Evolutionary conservation across 2,888 invertebrate species (phyloP).

Genomic region (Panzeria rudis): DNA sequence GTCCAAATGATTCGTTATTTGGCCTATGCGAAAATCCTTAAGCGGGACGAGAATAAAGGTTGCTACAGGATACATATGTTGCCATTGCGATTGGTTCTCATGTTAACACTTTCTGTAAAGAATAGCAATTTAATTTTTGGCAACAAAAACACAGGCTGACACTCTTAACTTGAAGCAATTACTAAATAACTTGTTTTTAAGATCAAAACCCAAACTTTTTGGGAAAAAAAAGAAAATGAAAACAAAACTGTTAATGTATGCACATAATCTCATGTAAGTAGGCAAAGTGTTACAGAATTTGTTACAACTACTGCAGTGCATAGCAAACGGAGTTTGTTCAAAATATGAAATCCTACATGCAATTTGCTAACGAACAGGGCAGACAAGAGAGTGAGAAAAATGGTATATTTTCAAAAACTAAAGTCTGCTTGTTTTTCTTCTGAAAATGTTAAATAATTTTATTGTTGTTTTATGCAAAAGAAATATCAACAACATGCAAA

Average conservation of each 20-base stretch:
- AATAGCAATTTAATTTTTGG: conserved; percentile 30
- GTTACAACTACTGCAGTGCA: neutral
- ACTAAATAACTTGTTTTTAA: conserved; percentile 64
- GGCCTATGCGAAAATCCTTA: conserved; percentile 25
- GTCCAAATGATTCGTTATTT: conserved; percentile 58
- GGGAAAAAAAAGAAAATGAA: conserved; percentile 24
- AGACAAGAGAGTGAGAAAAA: neutral
- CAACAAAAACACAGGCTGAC: conserved; percentile 39
- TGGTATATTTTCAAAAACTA: conserved; percentile 33
- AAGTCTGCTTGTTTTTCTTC: conserved; percentile 38
- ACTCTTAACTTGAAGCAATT: conserved; percentile 66
- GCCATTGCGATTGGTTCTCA: conserved; percentile 17
- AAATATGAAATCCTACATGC: conserved; percentile 10
- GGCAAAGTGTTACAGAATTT: conserved; percentile 22
- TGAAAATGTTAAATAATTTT: conserved; percentile 77
- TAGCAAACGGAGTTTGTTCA: neutral
- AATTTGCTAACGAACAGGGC: neutral
- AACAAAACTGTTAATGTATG: conserved; percentile 68
- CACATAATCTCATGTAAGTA: conserved; percentile 57
- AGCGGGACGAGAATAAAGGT: conserved; percentile 39
- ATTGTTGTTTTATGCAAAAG: conserved; percentile 74
- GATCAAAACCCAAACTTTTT: conserved; percentile 55
- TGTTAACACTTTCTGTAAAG: conserved; percentile 46
- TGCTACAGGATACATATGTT: conserved; percentile 44
- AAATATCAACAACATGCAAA: conserved; percentile 67